phyloP scores from a whole-genome alignment of 1,140 invertebrate genomes.

The Drosophila mojavensis region DNA sequence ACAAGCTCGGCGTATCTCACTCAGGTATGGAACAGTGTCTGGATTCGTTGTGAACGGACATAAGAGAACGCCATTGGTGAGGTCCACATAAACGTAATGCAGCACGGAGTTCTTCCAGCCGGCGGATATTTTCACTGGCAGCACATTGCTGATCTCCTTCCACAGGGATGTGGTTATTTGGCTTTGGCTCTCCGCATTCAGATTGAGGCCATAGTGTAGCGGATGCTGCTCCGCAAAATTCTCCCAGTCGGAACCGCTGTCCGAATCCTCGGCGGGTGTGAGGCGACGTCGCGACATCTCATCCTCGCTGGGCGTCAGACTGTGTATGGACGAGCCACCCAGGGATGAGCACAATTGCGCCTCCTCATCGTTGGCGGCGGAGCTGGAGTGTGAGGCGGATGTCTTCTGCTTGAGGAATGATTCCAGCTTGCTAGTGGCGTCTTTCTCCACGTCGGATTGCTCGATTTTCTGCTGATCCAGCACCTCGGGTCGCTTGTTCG shows the following conservation, averaged over 20 bases:
- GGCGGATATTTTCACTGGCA: conserved; percentile 85
- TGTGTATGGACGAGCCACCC: conserved; percentile 79
- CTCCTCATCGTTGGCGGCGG: conserved; percentile 59
- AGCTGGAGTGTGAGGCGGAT: conserved; percentile 70
- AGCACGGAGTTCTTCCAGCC: conserved; percentile 75
- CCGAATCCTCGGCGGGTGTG: conserved; percentile 67
- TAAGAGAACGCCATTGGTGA: conserved; percentile 66
- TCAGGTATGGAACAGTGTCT: conserved; percentile 85
- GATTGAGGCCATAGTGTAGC: conserved; percentile 85
- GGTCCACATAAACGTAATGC: conserved; percentile 78
- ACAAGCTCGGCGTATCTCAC: conserved; percentile 88
- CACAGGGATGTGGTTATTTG: conserved; percentile 89
- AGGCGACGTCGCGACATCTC: conserved; percentile 63
- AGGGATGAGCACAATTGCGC: conserved; percentile 68
- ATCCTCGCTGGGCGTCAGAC: conserved; percentile 77
- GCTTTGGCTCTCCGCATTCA: conserved; percentile 87
- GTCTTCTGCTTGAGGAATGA: conserved; percentile 85
- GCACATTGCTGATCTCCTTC: conserved; percentile 88
- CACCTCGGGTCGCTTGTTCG: conserved; percentile 85
- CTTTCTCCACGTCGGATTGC: conserved; percentile 45
- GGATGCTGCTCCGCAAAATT: conserved; percentile 86
- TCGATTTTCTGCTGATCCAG: conserved; percentile 47
- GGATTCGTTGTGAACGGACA: conserved; percentile 74
- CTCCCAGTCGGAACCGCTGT: conserved; percentile 86
- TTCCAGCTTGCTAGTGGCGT: conserved; percentile 83